Base-by-base conservation (phyloP, 2,113 vertebrate species). In the Eublepharis macularius region DNA sequence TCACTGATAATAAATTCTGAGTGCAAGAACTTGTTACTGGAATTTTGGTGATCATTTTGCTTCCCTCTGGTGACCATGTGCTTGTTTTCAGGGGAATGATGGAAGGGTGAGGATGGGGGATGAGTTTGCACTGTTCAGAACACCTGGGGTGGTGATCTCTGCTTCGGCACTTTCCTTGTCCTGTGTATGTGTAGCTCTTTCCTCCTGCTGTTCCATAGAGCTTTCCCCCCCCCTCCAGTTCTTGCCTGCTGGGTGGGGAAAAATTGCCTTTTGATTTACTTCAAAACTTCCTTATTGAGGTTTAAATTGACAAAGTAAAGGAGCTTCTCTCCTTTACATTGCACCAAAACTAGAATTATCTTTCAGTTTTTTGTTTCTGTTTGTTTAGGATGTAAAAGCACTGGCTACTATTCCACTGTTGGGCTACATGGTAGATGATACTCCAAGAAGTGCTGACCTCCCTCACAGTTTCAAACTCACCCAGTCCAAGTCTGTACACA, bases 401-500 rank as follows among this genome's bases (percentile, higher is more conserved):
- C 97, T 98, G 93, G 97, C 97, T 84, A 98, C 98, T 16, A 98
- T 99, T 86, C 99, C 99, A 0, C 97, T 99, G n/a, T 91, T 99
- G 91, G 99, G 99, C 86, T 99, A 99, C 76, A 43, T 76, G 0
- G 98, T 99, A 89, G 98, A 99, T 0, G 98, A 99, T 63, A 92
- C 94, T 63, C 92, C 93, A 1, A 95, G 95, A 87, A 95, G 96
- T 26, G 92, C 96, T 0, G 99, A 99, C 92, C 94, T 96, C 74
- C 97, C 98, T 0, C 95, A 97, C 87, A 98, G 96, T 92, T 99
- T 99, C 96, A 98, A 96, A 90, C 96, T 99, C 92, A 97, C 98
- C 60, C 99, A 99, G 95, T 99, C 98, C 21, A 99, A 98, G 92
- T 99, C 97, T 24, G 94, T 98, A 81, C 98, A 99, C 94, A 98